Evolutionary conservation across 2,888 invertebrate species (phyloP).

Genomic region (Pyralis farinalis): DNA sequence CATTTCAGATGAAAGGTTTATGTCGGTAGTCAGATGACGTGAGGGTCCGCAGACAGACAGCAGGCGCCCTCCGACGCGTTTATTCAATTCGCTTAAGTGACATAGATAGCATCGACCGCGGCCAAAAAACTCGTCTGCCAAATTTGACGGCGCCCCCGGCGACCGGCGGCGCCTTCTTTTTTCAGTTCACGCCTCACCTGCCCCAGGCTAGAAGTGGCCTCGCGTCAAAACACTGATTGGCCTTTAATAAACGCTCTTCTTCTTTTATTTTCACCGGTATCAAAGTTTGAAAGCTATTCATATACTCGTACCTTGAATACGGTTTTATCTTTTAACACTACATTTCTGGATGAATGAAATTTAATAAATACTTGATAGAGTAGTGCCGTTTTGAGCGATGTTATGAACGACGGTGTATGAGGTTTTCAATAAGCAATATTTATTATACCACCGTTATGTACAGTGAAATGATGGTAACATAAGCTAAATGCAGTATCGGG

Average conservation of each 20-base stretch:
- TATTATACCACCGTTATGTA: slow-evolving; percentile 24
- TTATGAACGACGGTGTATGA: slow-evolving; percentile 21
- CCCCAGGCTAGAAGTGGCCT: slow-evolving; percentile 51
- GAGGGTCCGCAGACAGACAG: slow-evolving; percentile 29
- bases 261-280: slow-evolving; percentile 38
- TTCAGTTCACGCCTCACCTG: slow-evolving; percentile 68
- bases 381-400: no score
- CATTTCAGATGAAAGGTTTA: not conserved
- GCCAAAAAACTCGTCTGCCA: slow-evolving; percentile 70
- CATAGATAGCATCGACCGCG: slow-evolving; percentile 73
- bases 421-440: slow-evolving; percentile 13
- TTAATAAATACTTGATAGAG: no score
- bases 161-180: slow-evolving; percentile 55
- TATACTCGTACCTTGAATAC: slow-evolving; percentile 4
- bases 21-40: slow-evolving; percentile 1
- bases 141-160: slow-evolving; percentile 58
- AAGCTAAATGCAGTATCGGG: slow-evolving; percentile 76
- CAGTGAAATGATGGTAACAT: slow-evolving; percentile 40
- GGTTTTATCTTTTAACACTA: not conserved
- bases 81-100: slow-evolving; percentile 80
- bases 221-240: slow-evolving; percentile 64
- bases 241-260: slow-evolving; percentile 58
- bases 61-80: slow-evolving; percentile 61
- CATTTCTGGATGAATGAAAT: not conserved
- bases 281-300: slow-evolving; percentile 30